phyloP scores from a whole-genome alignment of 1,140 invertebrate species.

The Euschistus heros region DNA sequence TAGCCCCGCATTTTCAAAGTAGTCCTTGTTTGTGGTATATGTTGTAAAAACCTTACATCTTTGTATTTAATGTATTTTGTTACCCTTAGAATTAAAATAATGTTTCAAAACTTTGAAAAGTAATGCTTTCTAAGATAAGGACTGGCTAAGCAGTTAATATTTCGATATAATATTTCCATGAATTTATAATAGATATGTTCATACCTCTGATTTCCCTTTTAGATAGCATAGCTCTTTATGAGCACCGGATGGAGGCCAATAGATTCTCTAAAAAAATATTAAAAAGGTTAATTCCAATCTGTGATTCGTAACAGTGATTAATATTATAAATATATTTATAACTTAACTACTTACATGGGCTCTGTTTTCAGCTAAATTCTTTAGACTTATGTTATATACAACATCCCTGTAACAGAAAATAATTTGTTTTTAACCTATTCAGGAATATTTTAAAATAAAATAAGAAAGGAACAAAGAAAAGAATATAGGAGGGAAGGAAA shows the following conservation, averaged over 20 bases:
- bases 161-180: not conserved
- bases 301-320: no score
- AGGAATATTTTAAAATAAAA: no score
- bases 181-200: conserved; percentile 8
- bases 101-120: no score
- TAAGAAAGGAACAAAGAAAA: not conserved
- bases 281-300: conserved; percentile 8
- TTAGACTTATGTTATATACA: conserved; percentile 68
- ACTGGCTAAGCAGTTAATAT: no score
- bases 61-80: no score
- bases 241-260: conserved; percentile 71
- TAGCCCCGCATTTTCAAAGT: no score
- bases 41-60: no score
- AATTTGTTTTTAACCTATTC: no score
- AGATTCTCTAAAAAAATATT: conserved; percentile 53
- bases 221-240: conserved; percentile 73
- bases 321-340: conserved; percentile 4
- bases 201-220: conserved; percentile 71
- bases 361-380: conserved; percentile 51
- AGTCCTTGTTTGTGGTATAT: no score
- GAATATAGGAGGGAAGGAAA: not conserved
- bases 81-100: no score
- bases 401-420: conserved; percentile 49
- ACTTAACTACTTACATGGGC: conserved; percentile 36
- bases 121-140: no score